phyloP scores from a whole-genome alignment of 2,113 vertebrate genomes.

The Pyxicephalus adspersus region DNA sequence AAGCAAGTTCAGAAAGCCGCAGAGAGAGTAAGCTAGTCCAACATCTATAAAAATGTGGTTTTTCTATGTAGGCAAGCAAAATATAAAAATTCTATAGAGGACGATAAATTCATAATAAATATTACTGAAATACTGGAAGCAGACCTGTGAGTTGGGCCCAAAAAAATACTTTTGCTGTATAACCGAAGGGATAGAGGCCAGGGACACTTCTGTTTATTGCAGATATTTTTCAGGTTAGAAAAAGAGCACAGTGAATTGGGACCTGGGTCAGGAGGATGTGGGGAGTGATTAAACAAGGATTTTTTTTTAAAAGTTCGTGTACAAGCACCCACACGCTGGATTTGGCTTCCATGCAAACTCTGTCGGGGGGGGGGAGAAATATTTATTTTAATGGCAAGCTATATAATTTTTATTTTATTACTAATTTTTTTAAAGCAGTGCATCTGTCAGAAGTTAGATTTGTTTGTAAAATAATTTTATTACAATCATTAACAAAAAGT shows the following conservation, averaged over 20 bases:
- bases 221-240: slow-evolving; percentile 53
- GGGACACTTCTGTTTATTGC: slow-evolving; percentile 53
- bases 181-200: slow-evolving; percentile 46
- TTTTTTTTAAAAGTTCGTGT: neutral
- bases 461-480: too few species aligned
- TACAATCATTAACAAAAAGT: too few species aligned
- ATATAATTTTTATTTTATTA: neutral
- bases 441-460: too few species aligned
- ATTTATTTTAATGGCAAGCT: neutral
- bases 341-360: neutral
- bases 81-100: slow-evolving; percentile 67
- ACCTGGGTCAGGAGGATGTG: slow-evolving; percentile 31
- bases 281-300: slow-evolving; percentile 38
- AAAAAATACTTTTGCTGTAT: slow-evolving; percentile 56
- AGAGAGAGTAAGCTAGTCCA: slow-evolving; percentile 63
- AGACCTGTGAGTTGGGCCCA: slow-evolving; percentile 51
- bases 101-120: slow-evolving; percentile 67
- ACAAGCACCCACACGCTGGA: neutral
- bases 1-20: slow-evolving; percentile 56
- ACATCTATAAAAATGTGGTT: slow-evolving; percentile 70
- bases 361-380: neutral
- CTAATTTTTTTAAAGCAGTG: neutral
- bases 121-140: slow-evolving; percentile 62
- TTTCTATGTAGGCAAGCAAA: slow-evolving; percentile 67
- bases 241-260: slow-evolving; percentile 39